phyloP scores from a whole-genome alignment of 2,113 vertebrate species.

The Brachyhypopomus occidentalis region DNA sequence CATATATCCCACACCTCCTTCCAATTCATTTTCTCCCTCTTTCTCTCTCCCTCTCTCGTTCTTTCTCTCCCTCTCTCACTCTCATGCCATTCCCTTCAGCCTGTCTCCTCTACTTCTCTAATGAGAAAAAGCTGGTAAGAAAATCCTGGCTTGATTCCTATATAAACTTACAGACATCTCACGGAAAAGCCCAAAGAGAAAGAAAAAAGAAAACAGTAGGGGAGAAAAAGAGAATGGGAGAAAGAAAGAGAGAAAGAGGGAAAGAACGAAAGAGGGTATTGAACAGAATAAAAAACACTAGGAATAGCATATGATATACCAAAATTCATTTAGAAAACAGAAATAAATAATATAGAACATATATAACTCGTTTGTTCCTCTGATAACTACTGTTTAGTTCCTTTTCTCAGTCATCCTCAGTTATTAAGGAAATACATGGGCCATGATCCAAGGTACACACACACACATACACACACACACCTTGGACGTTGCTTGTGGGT shows the following conservation, averaged over 20 bases:
- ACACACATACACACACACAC: too few relatives aligned
- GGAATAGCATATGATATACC: background rate
- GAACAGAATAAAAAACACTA: constrained; percentile 26
- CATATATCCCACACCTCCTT: constrained; percentile 49
- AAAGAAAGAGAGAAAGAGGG: constrained; percentile 43
- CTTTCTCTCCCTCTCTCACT: constrained; percentile 22
- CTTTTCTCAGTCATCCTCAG: background rate
- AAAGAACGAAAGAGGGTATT: constrained; percentile 7
- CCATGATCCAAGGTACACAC: background rate
- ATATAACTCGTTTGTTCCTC: background rate
- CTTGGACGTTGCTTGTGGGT: too few relatives aligned
- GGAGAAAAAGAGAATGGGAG: constrained; percentile 25
- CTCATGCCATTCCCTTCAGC: constrained; percentile 82
- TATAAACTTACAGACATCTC: constrained; percentile 92
- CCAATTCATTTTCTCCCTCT: constrained; percentile 32
- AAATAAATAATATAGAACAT: background rate
- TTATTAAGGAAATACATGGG: background rate
- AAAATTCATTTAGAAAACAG: background rate
- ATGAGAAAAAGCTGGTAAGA: constrained; percentile 89
- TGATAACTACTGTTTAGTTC: too few relatives aligned
- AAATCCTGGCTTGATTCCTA: constrained; percentile 86
- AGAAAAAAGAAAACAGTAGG: constrained; percentile 53
- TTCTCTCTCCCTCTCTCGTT: constrained; percentile 38
- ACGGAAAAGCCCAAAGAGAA: constrained; percentile 77
- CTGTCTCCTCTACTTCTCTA: constrained; percentile 70